Evolutionary conservation across 2,888 invertebrate species (phyloP).

Genomic region (Shargacucullia verbasci): DNA sequence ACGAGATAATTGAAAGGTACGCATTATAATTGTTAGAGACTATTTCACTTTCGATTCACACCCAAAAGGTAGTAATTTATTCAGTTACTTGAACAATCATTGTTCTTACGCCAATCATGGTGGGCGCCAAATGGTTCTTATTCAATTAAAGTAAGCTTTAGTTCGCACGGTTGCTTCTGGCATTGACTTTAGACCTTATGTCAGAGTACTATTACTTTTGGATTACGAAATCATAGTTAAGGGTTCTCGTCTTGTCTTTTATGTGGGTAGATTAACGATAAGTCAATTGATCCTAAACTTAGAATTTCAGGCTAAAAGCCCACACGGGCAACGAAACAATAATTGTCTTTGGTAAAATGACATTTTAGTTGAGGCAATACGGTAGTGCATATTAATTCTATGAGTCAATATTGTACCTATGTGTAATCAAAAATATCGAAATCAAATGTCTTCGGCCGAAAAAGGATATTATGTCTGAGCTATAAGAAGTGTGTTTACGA

Average conservation of each 20-base stretch:
- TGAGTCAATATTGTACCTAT: no score
- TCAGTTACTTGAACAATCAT: constrained; percentile 52
- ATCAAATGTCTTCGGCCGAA: not conserved
- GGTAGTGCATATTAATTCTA: no score
- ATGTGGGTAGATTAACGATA: constrained; percentile 18
- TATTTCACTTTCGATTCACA: constrained; percentile 69
- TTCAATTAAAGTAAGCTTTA: constrained; percentile 38
- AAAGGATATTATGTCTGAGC: not conserved
- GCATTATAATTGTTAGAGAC: constrained; percentile 53
- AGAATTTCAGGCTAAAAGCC: constrained; percentile 28
- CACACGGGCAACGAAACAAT: constrained; percentile 8
- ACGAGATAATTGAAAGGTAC: constrained; percentile 52
- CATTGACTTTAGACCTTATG: constrained; percentile 47
- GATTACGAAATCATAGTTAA: constrained; percentile 26
- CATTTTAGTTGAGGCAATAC: no score
- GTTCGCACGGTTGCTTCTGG: constrained; percentile 46
- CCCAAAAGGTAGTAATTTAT: constrained; percentile 57
- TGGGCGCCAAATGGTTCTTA: constrained; percentile 39
- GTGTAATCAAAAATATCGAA: no score
- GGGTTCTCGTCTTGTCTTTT: constrained; percentile 12
- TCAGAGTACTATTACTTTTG: constrained; percentile 34
- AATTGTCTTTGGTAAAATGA: no score
- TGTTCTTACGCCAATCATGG: constrained; percentile 43
- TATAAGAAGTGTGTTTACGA: constrained; percentile 6
- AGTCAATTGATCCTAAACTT: not conserved